Conservation (phyloP, 2,113 vertebrate genomes). For the Zapus hudsonius region DNA sequence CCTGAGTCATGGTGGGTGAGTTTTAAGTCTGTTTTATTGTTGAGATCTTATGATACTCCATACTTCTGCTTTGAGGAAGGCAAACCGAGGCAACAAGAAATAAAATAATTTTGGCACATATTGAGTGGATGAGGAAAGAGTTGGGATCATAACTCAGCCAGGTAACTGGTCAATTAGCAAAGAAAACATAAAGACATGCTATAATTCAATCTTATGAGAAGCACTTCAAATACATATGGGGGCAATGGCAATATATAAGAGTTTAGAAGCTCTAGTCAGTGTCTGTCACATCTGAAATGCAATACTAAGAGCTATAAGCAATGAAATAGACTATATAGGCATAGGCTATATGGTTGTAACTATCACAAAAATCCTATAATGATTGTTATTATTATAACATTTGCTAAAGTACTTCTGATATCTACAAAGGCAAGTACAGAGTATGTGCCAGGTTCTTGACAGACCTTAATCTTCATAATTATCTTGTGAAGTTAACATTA, state of each 20-base stretch:
- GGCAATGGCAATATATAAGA: background rate
- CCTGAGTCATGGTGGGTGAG: too few relatives aligned
- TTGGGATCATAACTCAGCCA: background rate
- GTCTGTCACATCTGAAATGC: background rate
- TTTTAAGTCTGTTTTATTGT: too few relatives aligned
- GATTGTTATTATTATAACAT: background rate
- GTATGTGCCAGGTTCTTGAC: background rate
- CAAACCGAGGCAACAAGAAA: background rate
- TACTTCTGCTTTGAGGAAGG: background rate
- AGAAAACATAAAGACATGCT: background rate
- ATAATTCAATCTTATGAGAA: background rate
- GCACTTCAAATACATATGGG: background rate
- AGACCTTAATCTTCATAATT: background rate
- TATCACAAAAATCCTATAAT: slow-evolving; percentile 5
- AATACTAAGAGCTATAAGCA: background rate
- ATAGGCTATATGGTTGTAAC: background rate
- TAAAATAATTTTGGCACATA: background rate
- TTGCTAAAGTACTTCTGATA: background rate
- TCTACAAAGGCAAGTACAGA: slow-evolving; percentile 20
- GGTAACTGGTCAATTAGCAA: background rate
- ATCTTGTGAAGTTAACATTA: background rate
- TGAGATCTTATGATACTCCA: background rate
- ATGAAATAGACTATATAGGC: background rate
- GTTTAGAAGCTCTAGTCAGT: background rate
- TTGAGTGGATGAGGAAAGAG: background rate